Base-by-base conservation (phyloP, 2,113 vertebrate genomes). In the Platysternon megacephalum region DNA sequence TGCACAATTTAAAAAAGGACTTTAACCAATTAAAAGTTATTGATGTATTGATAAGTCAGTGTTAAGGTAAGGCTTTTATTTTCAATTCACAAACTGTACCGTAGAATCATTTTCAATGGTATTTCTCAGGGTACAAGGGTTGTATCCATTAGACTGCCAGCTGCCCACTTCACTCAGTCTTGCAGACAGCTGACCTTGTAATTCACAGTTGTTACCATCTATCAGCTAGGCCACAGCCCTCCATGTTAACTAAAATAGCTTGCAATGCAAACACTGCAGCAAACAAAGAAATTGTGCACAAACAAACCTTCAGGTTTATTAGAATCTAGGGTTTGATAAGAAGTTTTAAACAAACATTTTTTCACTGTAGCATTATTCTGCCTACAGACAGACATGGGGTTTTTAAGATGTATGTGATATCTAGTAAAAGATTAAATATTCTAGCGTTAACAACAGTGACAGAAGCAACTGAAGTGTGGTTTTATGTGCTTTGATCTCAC, bases 121-220 rank as follows among this genome's bases (percentile, higher is more conserved):
- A 97, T 94, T 95, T 93, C 68, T 88, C 74, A 53, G 44, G 88
- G 61, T 85, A 72, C 56, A 92, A 28, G 28, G 74, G 39, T 12
- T 79, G 76, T 39, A 68, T 74, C 87, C 72, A 86, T 91, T 95
- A 93, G 96, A 81, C 82, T 91, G 84, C 85, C 94, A 97, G 96
- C 89, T 97, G 92, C 89, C 91, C 82, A 48, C 87, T 97, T 98
- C 91, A 93, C 79, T 97, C 96, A 96, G 91, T 79, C 79, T 87
- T 94, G 52, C 80, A 90, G 92, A 93, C 86, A 97, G 88, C 86
- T 96, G 96, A 96, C 92, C 82, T 87, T 93, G 76, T 89, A 85
- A 95, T 68, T 14, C 81, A 83, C 96, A 98, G 97, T 96, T 98
- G 97, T 91, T 93, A 82, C 74, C 35, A 95, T 93, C 91, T 90